These are phyloP conservation scores for Drosophila saltans DNA, from an alignment of 1,140 invertebrate genomes.

Conservation along the genomic window DNA sequence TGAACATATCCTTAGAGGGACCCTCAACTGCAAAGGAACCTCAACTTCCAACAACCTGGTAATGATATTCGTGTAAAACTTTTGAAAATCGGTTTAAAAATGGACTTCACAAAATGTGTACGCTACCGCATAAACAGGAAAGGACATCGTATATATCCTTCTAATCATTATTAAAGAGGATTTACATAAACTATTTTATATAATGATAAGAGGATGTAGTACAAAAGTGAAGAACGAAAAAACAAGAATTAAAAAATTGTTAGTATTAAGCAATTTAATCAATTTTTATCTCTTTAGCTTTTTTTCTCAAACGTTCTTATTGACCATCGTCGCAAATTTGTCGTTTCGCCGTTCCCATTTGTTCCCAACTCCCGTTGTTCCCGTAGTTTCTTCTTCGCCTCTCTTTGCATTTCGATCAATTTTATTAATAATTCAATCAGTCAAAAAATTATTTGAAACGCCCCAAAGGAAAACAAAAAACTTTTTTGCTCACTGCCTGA, in stretches of 20 bases:
- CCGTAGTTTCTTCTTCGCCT: slow-evolving; percentile 12
- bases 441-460: slow-evolving; percentile 82
- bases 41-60: too few species aligned
- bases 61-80: too few species aligned
- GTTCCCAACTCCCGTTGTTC: neutral
- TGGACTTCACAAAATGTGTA: too few species aligned
- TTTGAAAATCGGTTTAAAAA: too few species aligned
- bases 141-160: too few species aligned
- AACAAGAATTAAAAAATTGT: neutral
- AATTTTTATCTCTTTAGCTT: slow-evolving; percentile 29
- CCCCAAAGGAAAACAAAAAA: slow-evolving; percentile 81
- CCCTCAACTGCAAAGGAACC: too few species aligned
- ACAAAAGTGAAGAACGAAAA: too few species aligned
- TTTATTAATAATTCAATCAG: slow-evolving; percentile 83
- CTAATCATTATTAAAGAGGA: too few species aligned
- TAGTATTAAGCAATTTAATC: neutral
- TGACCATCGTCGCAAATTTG: slow-evolving; percentile 44
- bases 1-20: too few species aligned
- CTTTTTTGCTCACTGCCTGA: slow-evolving; percentile 42
- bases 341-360: neutral
- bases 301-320: slow-evolving; percentile 36
- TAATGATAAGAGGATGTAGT: too few species aligned
- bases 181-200: too few species aligned
- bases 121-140: too few species aligned
- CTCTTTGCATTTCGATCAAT: slow-evolving; percentile 82